Conservation (phyloP, 2,888 invertebrate species). For the Cheilosia vulpina region DNA sequence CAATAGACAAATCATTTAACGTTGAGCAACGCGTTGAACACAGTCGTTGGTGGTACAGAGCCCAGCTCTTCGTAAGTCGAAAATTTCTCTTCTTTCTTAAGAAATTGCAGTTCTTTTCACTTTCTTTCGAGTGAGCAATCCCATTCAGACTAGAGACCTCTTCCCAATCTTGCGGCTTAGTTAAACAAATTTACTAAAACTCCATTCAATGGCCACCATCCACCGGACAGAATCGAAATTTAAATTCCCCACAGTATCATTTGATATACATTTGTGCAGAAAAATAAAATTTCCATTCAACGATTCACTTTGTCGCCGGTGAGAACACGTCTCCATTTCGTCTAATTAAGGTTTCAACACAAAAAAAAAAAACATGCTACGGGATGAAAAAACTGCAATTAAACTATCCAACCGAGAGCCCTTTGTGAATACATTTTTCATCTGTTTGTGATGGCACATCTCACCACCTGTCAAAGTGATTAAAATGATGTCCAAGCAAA, state of each 20-base stretch:
- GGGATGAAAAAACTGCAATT: constrained; percentile 33
- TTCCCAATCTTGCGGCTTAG: too few species aligned
- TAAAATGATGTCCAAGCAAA: constrained; percentile 65
- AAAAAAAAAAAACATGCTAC: neutral
- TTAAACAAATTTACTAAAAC: too few species aligned
- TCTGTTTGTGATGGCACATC: constrained; percentile 43
- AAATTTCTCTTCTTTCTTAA: too few species aligned
- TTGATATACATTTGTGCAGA: too few species aligned
- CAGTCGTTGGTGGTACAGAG: too few species aligned
- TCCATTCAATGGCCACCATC: neutral
- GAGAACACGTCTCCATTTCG: constrained; percentile 7
- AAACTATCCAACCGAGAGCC: constrained; percentile 32
- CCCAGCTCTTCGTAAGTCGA: too few species aligned
- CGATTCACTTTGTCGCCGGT: constrained; percentile 19
- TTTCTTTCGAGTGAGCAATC: too few species aligned
- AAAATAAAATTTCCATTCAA: neutral
- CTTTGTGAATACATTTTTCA: constrained; percentile 52
- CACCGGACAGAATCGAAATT: neutral
- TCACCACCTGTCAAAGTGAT: constrained; percentile 70
- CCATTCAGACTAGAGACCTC: too few species aligned
- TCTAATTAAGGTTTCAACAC: constrained; percentile 27
- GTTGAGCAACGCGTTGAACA: too few species aligned
- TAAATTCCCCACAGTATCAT: too few species aligned
- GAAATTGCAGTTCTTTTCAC: too few species aligned
- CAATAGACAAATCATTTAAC: too few species aligned